Percentiles rank a stretch among this genome's conserved stretches.
Conservation (phyloP, 1,140 invertebrate species). For the Philotrypesis tridentata region DNA sequence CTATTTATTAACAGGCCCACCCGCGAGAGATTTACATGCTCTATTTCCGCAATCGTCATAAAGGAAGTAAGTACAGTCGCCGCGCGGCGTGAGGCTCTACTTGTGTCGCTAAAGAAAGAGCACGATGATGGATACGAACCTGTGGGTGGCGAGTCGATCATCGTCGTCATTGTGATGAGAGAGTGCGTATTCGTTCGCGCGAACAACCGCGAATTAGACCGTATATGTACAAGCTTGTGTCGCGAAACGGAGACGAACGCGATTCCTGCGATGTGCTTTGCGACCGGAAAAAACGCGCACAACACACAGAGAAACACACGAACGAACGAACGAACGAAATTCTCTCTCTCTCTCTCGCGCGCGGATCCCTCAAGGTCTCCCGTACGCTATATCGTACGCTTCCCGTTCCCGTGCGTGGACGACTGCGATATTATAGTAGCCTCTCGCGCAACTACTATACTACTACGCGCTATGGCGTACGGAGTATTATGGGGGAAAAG, state of each 20-base stretch:
- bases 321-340: not conserved
- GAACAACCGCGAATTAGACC: not conserved
- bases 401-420: conserved; percentile 9
- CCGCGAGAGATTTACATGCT: too few relatives aligned
- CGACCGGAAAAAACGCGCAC: not conserved
- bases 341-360: too few relatives aligned
- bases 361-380: conserved; percentile 22
- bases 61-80: not conserved
- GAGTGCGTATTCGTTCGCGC: not conserved
- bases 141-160: conserved; percentile 12
- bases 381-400: conserved; percentile 42
- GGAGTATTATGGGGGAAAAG: not conserved
- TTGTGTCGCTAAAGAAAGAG: not conserved
- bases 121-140: conserved; percentile 26
- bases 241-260: not conserved
- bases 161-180: conserved; percentile 10
- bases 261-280: not conserved
- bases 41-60: too few relatives aligned
- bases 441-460: not conserved
- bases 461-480: not conserved
- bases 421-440: not conserved
- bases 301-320: not conserved
- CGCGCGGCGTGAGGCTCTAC: not conserved
- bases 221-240: not conserved
- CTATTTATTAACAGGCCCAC: not conserved